phyloP scores from a whole-genome alignment of 2,888 invertebrate genomes.

The Chromoteleia sp. region DNA sequence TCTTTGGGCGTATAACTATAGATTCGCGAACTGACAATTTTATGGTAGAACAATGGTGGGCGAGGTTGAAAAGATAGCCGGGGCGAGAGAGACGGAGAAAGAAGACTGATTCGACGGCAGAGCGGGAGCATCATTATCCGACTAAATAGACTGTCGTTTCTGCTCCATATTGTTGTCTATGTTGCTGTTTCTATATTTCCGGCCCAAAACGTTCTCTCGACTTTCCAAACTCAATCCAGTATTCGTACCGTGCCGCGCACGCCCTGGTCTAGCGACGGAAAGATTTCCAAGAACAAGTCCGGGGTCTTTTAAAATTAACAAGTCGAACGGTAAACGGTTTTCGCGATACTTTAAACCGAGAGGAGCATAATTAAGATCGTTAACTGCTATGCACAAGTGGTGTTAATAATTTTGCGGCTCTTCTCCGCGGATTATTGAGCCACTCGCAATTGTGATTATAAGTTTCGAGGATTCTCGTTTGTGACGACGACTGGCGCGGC shows the following conservation, averaged over 20 bases:
- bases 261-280: slow-evolving; percentile 24
- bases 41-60: slow-evolving; percentile 82
- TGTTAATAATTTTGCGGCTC: slow-evolving; percentile 45
- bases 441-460: slow-evolving; percentile 53
- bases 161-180: slow-evolving; percentile 73
- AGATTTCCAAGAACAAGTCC: slow-evolving; percentile 33
- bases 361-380: slow-evolving; percentile 51
- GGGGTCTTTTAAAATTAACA: slow-evolving; percentile 44
- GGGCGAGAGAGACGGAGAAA: slow-evolving; percentile 62
- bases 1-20: slow-evolving; percentile 82
- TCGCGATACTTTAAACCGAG: slow-evolving; percentile 49
- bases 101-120: slow-evolving; percentile 76
- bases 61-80: slow-evolving; percentile 63
- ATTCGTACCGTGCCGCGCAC: slow-evolving; percentile 79
- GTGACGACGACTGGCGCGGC: slow-evolving; percentile 17
- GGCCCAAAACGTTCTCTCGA: slow-evolving; percentile 69
- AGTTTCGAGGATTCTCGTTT: slow-evolving; percentile 44
- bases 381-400: slow-evolving; percentile 45
- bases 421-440: slow-evolving; percentile 37
- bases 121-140: slow-evolving; percentile 81
- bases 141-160: slow-evolving; percentile 80
- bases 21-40: slow-evolving; percentile 83
- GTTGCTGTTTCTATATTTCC: slow-evolving; percentile 66
- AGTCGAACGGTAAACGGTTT: slow-evolving; percentile 61
- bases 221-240: slow-evolving; percentile 78